phyloP scores from a whole-genome alignment of 2,888 invertebrate genomes.

The Cataglyphis albicans region DNA sequence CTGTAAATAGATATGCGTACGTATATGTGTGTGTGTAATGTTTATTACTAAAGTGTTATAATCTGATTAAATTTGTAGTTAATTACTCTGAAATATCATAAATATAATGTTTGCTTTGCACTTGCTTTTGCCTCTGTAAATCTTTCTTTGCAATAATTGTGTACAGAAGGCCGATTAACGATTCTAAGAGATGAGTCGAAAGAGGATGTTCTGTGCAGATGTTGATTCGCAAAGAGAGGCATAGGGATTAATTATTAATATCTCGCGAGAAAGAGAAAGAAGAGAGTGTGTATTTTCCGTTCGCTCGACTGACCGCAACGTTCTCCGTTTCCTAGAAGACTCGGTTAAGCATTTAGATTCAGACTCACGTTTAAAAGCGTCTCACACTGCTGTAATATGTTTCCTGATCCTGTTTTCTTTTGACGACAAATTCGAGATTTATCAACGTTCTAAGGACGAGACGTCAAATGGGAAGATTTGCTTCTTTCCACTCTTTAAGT shows the following conservation, averaged over 20 bases:
- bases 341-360: conserved; percentile 46
- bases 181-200: background rate
- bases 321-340: conserved; percentile 16
- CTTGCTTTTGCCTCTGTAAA: conserved; percentile 3
- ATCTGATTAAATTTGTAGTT: background rate
- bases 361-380: conserved; percentile 53
- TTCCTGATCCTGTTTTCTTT: conserved; percentile 47
- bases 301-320: conserved; percentile 46
- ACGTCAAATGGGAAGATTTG: conserved; percentile 34
- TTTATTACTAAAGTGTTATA: background rate
- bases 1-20: background rate
- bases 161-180: conserved; percentile 16
- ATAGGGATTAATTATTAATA: conserved; percentile 46
- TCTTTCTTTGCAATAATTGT: background rate
- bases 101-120: background rate
- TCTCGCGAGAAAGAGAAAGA: conserved; percentile 7
- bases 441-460: conserved; percentile 27
- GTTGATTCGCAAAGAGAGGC: conserved; percentile 14
- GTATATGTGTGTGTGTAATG: background rate
- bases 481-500: conserved; percentile 49
- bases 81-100: background rate
- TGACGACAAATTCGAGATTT: conserved; percentile 47
- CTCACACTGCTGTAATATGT: conserved; percentile 11
- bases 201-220: background rate
- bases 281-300: background rate